Percentiles rank a stretch among this genome's conserved stretches.
These are phyloP conservation scores for Lepidothrix coronata DNA, from an alignment of 2,113 vertebrate genomes.

Conservation along the genomic window DNA sequence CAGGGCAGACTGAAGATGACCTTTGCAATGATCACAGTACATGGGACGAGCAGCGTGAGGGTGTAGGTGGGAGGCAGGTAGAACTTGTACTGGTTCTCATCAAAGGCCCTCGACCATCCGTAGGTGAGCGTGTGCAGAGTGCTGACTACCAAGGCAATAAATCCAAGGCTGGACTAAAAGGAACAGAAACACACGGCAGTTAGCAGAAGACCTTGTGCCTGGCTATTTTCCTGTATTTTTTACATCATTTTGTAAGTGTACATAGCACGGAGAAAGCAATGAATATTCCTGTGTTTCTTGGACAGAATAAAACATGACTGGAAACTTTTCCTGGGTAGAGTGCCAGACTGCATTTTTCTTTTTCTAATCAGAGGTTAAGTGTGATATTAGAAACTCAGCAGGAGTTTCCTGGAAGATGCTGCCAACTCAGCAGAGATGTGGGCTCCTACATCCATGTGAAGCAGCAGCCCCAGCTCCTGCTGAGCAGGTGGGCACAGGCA, in stretches of 20 bases:
- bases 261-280: neutral
- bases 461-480: neutral
- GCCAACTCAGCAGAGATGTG: neutral
- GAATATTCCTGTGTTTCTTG: neutral
- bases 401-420: neutral
- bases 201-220: neutral
- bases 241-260: neutral
- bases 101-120: constrained; percentile 87
- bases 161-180: constrained; percentile 87
- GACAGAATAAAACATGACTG: neutral
- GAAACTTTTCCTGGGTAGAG: neutral
- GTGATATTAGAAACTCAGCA: constrained; percentile 5
- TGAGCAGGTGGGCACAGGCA: neutral
- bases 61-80: constrained; percentile 90
- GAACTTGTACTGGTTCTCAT: constrained; percentile 82
- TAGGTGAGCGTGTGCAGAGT: constrained; percentile 87
- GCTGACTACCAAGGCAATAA: constrained; percentile 80
- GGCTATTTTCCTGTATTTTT: neutral
- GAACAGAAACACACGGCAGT: neutral
- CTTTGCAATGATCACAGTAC: constrained; percentile 80
- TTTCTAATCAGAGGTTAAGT: constrained; percentile 17
- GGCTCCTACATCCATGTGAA: neutral
- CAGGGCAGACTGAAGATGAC: constrained; percentile 82
- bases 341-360: neutral
- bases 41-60: constrained; percentile 82